A percentile compares a stretch with the other conserved stretches of the same genome.
phyloP scores from a whole-genome alignment of 2,113 vertebrate genomes.

The Odocoileus virginianus region DNA sequence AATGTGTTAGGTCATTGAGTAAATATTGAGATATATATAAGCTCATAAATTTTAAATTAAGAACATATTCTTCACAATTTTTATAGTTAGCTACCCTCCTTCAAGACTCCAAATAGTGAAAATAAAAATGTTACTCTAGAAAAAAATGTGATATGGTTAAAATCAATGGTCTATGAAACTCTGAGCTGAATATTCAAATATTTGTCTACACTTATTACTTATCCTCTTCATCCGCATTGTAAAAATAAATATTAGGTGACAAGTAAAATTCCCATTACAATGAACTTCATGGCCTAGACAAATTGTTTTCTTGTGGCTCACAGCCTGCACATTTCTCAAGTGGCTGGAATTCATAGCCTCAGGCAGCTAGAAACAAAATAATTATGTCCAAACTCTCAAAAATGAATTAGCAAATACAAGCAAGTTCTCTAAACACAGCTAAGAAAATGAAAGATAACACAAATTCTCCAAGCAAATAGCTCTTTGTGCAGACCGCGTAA shows the following conservation, averaged over 20 bases:
- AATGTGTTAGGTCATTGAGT: not conserved
- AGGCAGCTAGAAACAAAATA: not conserved
- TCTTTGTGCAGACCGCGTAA: not conserved
- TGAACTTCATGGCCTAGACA: not conserved
- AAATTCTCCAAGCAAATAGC: not conserved
- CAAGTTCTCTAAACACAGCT: not conserved
- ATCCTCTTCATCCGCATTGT: not conserved
- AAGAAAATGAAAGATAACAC: not conserved
- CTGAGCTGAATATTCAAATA: not conserved
- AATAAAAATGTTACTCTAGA: not conserved
- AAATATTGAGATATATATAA: not conserved
- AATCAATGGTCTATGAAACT: not conserved
- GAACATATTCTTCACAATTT: not conserved
- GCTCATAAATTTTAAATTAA: not conserved
- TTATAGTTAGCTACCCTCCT: not conserved
- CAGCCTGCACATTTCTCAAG: not conserved
- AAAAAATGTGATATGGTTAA: not conserved
- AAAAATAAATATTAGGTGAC: slow-evolving; percentile 3
- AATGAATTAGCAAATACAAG: slow-evolving; percentile 28
- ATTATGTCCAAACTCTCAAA: not conserved
- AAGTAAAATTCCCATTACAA: not conserved
- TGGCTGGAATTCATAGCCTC: not conserved
- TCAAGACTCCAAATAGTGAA: not conserved
- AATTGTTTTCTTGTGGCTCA: slow-evolving; percentile 27
- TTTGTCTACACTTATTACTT: not conserved